Evolutionary conservation across 2,797 vertebrate species (phyloP).

Genomic region (Sciurus vulgaris): DNA sequence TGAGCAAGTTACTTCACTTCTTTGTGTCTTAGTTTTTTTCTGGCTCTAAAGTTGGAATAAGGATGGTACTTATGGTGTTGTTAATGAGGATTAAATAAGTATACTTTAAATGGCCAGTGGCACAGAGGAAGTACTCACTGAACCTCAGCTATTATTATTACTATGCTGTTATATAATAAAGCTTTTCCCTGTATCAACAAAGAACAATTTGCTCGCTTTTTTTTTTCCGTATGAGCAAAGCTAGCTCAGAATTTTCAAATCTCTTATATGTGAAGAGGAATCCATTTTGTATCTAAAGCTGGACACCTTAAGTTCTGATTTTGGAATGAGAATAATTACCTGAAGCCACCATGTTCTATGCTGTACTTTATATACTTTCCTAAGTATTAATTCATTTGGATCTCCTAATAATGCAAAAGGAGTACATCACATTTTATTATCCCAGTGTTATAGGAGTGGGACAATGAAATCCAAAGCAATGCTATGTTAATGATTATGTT

Average conservation of each 20-base stretch:
- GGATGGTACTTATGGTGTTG: neutral
- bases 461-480: neutral
- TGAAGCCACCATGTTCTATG: conserved; percentile 7
- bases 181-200: neutral
- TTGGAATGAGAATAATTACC: conserved; percentile 11
- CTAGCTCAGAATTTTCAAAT: neutral
- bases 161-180: conserved; percentile 16
- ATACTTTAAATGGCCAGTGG: neutral
- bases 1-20: neutral
- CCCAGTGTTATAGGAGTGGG: conserved; percentile 33
- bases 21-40: conserved; percentile 17
- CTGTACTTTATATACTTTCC: neutral
- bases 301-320: neutral
- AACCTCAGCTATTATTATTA: conserved; percentile 29
- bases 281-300: conserved; percentile 21
- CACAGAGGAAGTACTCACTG: neutral
- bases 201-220: neutral
- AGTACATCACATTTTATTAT: neutral
- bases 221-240: conserved; percentile 13
- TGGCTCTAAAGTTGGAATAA: conserved; percentile 8
- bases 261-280: conserved; percentile 24
- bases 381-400: conserved; percentile 42
- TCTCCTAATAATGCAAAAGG: conserved; percentile 3
- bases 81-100: conserved; percentile 18
- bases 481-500: conserved; percentile 21